These are phyloP conservation scores for Carduelis carduelis DNA, from an alignment of 2,797 vertebrate species.

Conservation along the genomic window DNA sequence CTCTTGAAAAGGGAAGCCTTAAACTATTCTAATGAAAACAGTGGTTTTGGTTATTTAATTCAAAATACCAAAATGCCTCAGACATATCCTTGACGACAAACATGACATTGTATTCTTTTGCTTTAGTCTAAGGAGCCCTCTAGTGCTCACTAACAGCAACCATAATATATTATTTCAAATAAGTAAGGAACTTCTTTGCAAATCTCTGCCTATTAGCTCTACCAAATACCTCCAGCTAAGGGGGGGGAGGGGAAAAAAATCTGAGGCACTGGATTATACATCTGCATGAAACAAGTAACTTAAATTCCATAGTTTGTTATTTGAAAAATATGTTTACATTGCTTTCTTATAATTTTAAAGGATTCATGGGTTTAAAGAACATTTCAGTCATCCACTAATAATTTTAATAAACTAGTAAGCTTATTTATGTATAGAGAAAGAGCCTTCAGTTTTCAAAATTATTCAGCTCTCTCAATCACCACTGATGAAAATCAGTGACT, in stretches of 20 bases:
- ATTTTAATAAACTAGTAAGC: background rate
- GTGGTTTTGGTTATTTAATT: background rate
- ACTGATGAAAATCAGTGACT: background rate
- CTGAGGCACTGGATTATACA: background rate
- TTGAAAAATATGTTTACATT: background rate
- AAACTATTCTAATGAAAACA: background rate
- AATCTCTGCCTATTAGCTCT: background rate
- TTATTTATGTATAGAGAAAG: background rate
- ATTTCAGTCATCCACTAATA: background rate
- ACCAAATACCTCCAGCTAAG: background rate
- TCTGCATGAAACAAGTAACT: background rate
- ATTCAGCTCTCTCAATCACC: background rate
- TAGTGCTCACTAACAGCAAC: constrained; percentile 39
- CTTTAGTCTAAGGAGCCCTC: constrained; percentile 66
- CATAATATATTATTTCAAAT: background rate
- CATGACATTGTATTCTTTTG: background rate
- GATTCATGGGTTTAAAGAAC: background rate
- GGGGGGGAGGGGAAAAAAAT: background rate
- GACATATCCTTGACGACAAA: background rate
- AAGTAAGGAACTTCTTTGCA: background rate
- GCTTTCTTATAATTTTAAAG: background rate
- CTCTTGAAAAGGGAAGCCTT: background rate
- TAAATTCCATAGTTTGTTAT: background rate
- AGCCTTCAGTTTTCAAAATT: background rate
- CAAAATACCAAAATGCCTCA: background rate